A percentile compares a stretch with the other conserved stretches of the same genome.
These are phyloP conservation scores for Melangyna quadrimaculata DNA, from an alignment of 2,888 invertebrate genomes.

Conservation along the genomic window DNA sequence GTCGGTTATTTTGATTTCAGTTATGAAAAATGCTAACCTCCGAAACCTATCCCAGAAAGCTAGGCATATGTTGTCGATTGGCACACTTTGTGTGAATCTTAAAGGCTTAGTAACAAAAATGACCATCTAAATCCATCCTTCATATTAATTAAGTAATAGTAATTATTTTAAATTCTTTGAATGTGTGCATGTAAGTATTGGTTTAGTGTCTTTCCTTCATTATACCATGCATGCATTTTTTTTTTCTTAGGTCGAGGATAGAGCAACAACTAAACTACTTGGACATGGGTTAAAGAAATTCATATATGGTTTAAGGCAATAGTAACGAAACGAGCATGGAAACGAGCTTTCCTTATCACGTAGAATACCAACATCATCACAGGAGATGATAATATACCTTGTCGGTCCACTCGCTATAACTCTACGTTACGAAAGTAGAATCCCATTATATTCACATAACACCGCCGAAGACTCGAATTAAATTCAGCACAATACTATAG, in stretches of 20 bases:
- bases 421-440: too few species aligned
- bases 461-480: constrained; percentile 30
- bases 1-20: too few species aligned
- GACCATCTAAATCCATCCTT: too few species aligned
- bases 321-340: constrained; percentile 59
- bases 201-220: too few species aligned
- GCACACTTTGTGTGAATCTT: too few species aligned
- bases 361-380: too few species aligned
- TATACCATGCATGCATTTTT: background rate
- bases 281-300: constrained; percentile 6
- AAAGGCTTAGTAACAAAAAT: too few species aligned
- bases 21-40: too few species aligned
- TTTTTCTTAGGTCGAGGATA: constrained; percentile 61
- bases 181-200: too few species aligned
- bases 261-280: background rate
- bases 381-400: constrained; percentile 46
- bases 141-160: background rate
- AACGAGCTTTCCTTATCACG: constrained; percentile 62
- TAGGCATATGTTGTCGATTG: too few species aligned
- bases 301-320: constrained; percentile 36
- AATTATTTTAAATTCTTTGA: background rate
- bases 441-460: background rate
- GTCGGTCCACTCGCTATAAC: constrained; percentile 22
- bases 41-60: too few species aligned
- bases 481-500: constrained; percentile 12